Conservation (phyloP, 2,113 vertebrate species). For the Ctenomys sociabilis region DNA sequence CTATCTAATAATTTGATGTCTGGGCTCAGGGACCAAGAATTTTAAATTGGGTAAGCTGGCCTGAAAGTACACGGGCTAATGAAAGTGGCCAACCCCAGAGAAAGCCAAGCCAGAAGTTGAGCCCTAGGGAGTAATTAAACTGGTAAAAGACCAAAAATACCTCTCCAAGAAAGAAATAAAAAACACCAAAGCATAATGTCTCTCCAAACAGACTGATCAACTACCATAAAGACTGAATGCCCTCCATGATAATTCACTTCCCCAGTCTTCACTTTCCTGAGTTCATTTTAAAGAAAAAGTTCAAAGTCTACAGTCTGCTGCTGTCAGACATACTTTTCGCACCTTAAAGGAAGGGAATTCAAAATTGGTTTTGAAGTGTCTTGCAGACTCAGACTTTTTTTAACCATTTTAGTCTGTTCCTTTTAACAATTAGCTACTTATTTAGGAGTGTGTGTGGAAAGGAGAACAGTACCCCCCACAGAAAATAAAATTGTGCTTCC, state of each 20-base stretch:
- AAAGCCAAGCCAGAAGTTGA: slow-evolving; percentile 81
- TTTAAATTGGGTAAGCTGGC: slow-evolving; percentile 74
- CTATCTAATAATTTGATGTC: slow-evolving; percentile 75
- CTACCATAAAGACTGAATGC: slow-evolving; percentile 63
- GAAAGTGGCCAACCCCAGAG: slow-evolving; percentile 71
- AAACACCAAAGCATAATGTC: slow-evolving; percentile 62
- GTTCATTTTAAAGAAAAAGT: slow-evolving; percentile 74
- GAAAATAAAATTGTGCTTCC: slow-evolving; percentile 77
- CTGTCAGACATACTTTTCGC: slow-evolving; percentile 69
- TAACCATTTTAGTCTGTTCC: slow-evolving; percentile 69
- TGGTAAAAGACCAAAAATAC: slow-evolving; percentile 74
- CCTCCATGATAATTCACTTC: slow-evolving; percentile 58
- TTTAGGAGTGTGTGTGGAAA: slow-evolving; percentile 66
- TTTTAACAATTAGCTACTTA: slow-evolving; percentile 82
- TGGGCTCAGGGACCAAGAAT: slow-evolving; percentile 48
- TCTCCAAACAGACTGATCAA: slow-evolving; percentile 73
- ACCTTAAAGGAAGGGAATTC: slow-evolving; percentile 78
- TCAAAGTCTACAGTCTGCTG: slow-evolving; percentile 71
- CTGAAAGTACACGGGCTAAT: slow-evolving; percentile 69
- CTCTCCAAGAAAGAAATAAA: slow-evolving; percentile 77
- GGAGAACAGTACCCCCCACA: slow-evolving; percentile 65
- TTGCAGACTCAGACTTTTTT: slow-evolving; percentile 67
- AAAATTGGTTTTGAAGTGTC: slow-evolving; percentile 79
- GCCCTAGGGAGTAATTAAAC: slow-evolving; percentile 79
- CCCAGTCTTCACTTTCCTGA: slow-evolving; percentile 65